phyloP scores from a whole-genome alignment of 2,113 vertebrate genomes.

The Sinocyclocheilus anshuiensis region DNA sequence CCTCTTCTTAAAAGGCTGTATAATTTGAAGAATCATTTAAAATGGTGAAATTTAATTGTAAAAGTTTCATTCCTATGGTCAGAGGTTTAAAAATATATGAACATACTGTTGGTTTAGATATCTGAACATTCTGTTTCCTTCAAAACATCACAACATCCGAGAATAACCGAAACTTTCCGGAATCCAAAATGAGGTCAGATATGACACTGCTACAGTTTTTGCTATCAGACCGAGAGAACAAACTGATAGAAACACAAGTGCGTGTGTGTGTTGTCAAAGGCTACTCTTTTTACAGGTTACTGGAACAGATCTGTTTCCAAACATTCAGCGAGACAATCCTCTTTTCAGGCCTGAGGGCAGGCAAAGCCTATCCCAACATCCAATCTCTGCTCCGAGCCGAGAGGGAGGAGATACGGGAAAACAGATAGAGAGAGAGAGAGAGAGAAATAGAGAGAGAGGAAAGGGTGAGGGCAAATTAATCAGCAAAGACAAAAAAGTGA shows the following conservation, averaged over 20 bases:
- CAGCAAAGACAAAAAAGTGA: conserved; percentile 17
- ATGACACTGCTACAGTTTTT: background rate
- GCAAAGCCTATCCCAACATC: conserved; percentile 24
- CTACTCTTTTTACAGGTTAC: conserved; percentile 35
- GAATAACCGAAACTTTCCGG: background rate
- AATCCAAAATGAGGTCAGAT: conserved; percentile 12
- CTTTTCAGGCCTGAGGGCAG: conserved; percentile 16
- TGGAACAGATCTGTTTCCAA: conserved; percentile 34
- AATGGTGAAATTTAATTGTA: background rate
- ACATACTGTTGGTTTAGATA: background rate
- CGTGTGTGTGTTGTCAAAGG: conserved; percentile 1
- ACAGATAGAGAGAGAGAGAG: background rate
- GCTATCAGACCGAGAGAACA: background rate
- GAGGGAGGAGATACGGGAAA: conserved; percentile 5
- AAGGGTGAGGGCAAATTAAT: conserved; percentile 27
- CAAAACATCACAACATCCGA: background rate
- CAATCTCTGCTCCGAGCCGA: background rate
- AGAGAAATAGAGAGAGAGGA: background rate
- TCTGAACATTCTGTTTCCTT: background rate
- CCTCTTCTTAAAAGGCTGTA: too few relatives aligned
- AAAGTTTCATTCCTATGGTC: background rate
- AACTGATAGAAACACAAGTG: conserved; percentile 32
- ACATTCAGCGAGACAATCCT: conserved; percentile 20
- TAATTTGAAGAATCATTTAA: too few relatives aligned
- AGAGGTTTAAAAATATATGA: background rate